Percentiles rank a stretch among this genome's conserved stretches.
These are phyloP conservation scores for Panulirus ornatus DNA, from an alignment of 1,140 invertebrate genomes.

Conservation along the genomic window DNA sequence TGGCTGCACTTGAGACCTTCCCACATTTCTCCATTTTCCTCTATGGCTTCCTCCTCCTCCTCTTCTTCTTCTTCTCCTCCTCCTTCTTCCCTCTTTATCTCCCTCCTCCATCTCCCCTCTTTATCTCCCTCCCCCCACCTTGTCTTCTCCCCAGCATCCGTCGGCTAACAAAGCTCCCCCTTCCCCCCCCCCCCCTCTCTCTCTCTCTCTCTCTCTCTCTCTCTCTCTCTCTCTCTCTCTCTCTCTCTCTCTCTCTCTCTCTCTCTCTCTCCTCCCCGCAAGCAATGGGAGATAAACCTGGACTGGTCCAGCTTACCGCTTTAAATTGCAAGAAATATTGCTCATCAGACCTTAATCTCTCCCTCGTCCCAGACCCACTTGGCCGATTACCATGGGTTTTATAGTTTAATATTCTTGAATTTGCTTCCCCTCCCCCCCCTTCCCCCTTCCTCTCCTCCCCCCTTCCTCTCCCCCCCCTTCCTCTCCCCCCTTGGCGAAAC, in stretches of 20 bases:
- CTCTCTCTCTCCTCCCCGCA: neutral
- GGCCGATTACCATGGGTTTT: neutral
- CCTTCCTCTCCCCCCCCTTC: neutral
- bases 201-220: neutral
- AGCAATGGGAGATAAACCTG: no score
- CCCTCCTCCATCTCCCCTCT: neutral
- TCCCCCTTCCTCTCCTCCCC: neutral
- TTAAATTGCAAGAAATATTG: no score
- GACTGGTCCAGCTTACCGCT: no score
- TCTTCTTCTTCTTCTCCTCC: neutral
- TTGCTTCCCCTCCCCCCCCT: neutral
- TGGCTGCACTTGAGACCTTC: no score
- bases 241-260: no score
- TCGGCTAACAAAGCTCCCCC: neutral
- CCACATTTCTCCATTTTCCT: neutral
- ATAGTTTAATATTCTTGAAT: neutral
- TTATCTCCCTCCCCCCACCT: neutral
- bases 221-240: neutral
- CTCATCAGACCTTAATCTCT: neutral
- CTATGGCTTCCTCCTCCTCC: neutral
- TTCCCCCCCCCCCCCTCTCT: neutral
- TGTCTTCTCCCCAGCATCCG: neutral
- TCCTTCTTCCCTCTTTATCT: neutral
- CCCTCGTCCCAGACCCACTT: neutral
- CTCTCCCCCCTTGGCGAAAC: neutral